These are phyloP conservation scores for Chelon auratus DNA, from an alignment of 2,797 vertebrate species.

Conservation along the genomic window DNA sequence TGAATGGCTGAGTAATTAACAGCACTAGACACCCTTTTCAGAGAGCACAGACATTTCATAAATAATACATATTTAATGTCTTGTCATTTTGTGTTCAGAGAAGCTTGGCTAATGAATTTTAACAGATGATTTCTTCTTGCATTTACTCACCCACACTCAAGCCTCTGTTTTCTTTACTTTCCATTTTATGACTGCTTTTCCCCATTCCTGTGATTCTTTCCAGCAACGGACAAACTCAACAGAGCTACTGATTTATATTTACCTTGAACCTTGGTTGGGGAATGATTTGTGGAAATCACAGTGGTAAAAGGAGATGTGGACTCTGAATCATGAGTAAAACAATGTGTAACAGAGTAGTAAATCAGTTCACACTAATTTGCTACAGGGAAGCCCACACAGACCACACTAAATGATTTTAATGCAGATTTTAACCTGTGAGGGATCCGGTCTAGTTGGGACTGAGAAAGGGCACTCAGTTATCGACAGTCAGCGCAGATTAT, in stretches of 20 bases:
- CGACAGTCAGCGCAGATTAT: slow-evolving; percentile 74
- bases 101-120: slow-evolving; percentile 91
- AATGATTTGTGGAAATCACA: slow-evolving; percentile 32
- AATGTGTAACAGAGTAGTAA: slow-evolving; percentile 54
- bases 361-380: slow-evolving; percentile 53
- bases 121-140: slow-evolving; percentile 92
- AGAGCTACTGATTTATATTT: slow-evolving; percentile 62
- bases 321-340: slow-evolving; percentile 42
- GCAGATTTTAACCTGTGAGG: slow-evolving; percentile 69
- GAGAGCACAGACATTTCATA: slow-evolving; percentile 86
- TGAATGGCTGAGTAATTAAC: slow-evolving; percentile 90
- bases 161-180: slow-evolving; percentile 68
- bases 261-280: slow-evolving; percentile 29
- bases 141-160: slow-evolving; percentile 78
- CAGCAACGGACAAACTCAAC: slow-evolving; percentile 59
- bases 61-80: slow-evolving; percentile 91
- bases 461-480: slow-evolving; percentile 72
- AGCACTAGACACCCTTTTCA: slow-evolving; percentile 85
- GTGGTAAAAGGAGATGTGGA: slow-evolving; percentile 23
- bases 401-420: slow-evolving; percentile 61
- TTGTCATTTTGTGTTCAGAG: slow-evolving; percentile 90
- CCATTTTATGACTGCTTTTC: slow-evolving; percentile 68
- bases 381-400: slow-evolving; percentile 42
- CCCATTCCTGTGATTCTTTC: slow-evolving; percentile 55
- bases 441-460: slow-evolving; percentile 52